Percentiles rank a stretch among this genome's conserved stretches.
phyloP scores from a whole-genome alignment of 37 sponge, comb jelly and placozoan genomes.

The Ianthella basta region DNA sequence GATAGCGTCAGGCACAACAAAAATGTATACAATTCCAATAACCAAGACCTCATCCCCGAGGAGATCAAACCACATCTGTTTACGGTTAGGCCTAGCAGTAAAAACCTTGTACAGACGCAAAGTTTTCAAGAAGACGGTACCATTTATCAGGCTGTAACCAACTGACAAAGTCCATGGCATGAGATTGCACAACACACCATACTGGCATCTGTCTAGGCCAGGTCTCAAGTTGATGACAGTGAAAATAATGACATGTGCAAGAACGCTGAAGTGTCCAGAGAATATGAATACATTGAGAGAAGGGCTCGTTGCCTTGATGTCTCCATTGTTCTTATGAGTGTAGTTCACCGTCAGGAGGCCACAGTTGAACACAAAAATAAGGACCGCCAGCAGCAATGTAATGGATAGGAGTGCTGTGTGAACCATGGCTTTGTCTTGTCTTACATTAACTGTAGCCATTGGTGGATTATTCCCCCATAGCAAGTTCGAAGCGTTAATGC shows the following conservation, averaged over 20 bases:
- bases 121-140: not conserved
- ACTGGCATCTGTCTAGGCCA: not conserved
- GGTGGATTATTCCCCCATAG: too few species aligned
- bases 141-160: conserved; percentile 2
- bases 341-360: not conserved
- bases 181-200: not conserved
- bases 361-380: not conserved
- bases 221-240: not conserved
- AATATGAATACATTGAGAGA: not conserved
- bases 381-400: not conserved
- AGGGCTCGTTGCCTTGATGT: not conserved
- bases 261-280: not conserved
- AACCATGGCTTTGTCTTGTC: too few species aligned
- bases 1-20: not conserved
- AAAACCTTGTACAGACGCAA: not conserved
- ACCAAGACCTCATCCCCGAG: not conserved
- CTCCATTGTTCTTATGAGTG: not conserved
- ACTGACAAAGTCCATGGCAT: not conserved
- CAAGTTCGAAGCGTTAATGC: too few species aligned
- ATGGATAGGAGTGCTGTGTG: too few species aligned
- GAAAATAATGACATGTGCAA: not conserved
- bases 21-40: not conserved
- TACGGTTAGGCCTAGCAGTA: not conserved
- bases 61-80: not conserved
- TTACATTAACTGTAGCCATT: too few species aligned